Evolutionary conservation across 2,797 vertebrate genomes (phyloP), one percentile per base, ranked within the genome.

Genomic region (Heteromormyrus szaboi): DNA sequence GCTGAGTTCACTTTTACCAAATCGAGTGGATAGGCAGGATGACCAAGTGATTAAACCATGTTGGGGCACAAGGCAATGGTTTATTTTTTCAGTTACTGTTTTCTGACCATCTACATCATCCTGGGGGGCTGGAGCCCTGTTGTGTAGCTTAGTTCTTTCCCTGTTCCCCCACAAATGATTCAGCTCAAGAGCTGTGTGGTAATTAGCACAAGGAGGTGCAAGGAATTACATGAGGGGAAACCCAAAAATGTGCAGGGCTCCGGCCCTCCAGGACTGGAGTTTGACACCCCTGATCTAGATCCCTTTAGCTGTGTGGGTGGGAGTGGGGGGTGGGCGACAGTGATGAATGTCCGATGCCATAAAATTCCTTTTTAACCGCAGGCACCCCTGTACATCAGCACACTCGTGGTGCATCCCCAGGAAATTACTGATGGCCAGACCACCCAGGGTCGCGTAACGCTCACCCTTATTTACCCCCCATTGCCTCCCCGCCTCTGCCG

Each of bases 321-420:
- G 5, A 76, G 5, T 41, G 3, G 4, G 0, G 72, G 37, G 37
- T 59, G 72, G 72, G 4, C 14, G 17, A 41, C 17, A 44, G 88
- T 85, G 25, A 41, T 54, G 29, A 68, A 33, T 68, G 51, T 29
- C 85, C 37, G 51, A 41, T 19, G 53, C 85, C 29, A 86, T 90
- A 89, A 88, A 90, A 65, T 22, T 11, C 83, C 62, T 89, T 81
- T 81, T 85, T 87, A 79, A 54, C 86, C 7, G 46, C 85, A 90
- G 50, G 17, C 50, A 0, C n/a, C 84, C 85, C 29, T 25, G 12
- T 9, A 25, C 19, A 19, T 37, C 4, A 8, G 22, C 50, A 54
- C 29, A 17, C 25, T 33, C 7, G 3, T 33, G 85, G 25, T 9
- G 22, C 51, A 33, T 54, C 33, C 4, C 51, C 33, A 22, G 51